phyloP scores from a whole-genome alignment of 2,113 vertebrate species.

The Todiramphus chloris region DNA sequence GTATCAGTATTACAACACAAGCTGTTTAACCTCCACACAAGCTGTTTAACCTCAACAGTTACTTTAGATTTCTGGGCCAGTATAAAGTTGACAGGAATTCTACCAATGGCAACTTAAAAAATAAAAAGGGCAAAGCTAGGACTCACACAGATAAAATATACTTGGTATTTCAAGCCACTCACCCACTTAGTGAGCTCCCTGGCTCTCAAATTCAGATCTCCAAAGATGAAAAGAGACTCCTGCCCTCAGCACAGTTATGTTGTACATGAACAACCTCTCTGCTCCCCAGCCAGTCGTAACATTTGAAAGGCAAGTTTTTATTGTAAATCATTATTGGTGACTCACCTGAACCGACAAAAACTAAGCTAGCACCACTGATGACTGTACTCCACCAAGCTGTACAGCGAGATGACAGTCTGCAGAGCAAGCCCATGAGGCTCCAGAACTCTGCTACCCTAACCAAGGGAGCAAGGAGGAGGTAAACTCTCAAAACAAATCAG shows the following conservation, averaged over 20 bases:
- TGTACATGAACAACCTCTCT: constrained; percentile 1
- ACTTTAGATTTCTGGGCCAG: not conserved
- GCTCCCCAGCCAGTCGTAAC: not conserved
- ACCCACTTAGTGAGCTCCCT: not conserved
- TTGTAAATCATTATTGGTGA: constrained; percentile 8
- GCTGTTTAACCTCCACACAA: not conserved
- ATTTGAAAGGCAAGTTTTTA: constrained; percentile 53
- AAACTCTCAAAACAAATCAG: not conserved
- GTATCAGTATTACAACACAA: not conserved
- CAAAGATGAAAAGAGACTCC: not conserved
- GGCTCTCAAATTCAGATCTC: constrained; percentile 1
- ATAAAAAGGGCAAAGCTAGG: not conserved
- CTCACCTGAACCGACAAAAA: constrained; percentile 4
- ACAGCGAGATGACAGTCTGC: fast-evolving
- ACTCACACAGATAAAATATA: not conserved
- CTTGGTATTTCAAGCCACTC: constrained; percentile 8
- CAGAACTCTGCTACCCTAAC: not conserved
- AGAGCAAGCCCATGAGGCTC: not conserved
- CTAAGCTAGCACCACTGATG: not conserved
- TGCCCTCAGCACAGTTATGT: not conserved
- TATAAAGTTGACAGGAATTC: not conserved
- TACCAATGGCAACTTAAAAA: not conserved
- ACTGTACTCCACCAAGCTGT: not conserved
- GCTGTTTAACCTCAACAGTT: not conserved
- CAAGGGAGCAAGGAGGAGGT: not conserved